phyloP scores from a whole-genome alignment of 1,140 invertebrate species.

The Adoxophyes honmai region DNA sequence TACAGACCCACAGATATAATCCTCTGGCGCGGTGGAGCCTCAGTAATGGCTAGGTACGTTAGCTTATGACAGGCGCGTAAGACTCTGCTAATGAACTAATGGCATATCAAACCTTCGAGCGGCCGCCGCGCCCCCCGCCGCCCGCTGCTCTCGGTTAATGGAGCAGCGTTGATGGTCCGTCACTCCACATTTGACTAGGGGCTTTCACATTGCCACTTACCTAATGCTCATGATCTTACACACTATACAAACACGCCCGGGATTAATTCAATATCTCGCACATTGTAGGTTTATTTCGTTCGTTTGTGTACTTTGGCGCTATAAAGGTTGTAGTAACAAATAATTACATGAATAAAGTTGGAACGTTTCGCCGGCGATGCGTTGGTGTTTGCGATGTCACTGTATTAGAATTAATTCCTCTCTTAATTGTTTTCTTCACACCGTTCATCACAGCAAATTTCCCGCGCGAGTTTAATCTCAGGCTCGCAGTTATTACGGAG shows the following conservation, averaged over 20 bases:
- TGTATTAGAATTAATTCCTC: conserved; percentile 1
- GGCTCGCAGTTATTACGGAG: neutral
- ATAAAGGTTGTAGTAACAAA: neutral
- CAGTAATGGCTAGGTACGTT: conserved; percentile 18
- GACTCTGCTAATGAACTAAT: conserved; percentile 68
- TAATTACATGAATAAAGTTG: neutral
- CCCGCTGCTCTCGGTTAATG: conserved; percentile 50
- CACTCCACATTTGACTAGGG: conserved; percentile 72
- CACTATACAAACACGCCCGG: conserved; percentile 17
- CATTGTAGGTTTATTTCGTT: conserved; percentile 13
- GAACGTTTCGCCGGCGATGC: neutral
- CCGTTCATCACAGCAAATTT: neutral
- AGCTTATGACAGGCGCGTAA: conserved; percentile 59
- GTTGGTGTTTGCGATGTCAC: neutral
- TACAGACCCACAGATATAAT: neutral
- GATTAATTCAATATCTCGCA: conserved; percentile 21
- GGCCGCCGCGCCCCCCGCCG: conserved; percentile 23
- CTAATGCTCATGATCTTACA: conserved; percentile 28
- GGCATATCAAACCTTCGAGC: conserved; percentile 61
- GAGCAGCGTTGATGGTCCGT: conserved; percentile 66
- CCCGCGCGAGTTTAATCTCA: neutral
- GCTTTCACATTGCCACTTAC: conserved; percentile 47
- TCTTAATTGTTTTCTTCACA: conserved; percentile 4
- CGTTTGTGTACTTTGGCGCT: neutral
- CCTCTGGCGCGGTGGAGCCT: neutral